Evolutionary conservation across 2,113 vertebrate genomes (phyloP).

Genomic region (Bathybates hornii): DNA sequence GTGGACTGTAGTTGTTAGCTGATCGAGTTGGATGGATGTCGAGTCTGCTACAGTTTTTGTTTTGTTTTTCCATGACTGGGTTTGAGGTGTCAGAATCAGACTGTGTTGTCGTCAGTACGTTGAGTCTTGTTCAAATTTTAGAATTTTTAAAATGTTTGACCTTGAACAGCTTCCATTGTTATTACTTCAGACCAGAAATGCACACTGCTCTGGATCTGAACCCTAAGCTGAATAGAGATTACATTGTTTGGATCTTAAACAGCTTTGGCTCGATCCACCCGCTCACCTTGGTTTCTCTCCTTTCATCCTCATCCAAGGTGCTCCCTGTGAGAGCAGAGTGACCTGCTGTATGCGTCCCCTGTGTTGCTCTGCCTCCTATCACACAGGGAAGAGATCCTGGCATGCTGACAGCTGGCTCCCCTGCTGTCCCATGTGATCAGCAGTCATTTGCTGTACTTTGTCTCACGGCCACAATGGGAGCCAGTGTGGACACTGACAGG

Average conservation of each 20-base stretch:
- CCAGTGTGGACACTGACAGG: slow-evolving; percentile 36
- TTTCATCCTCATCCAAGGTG: slow-evolving; percentile 11
- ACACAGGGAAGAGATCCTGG: slow-evolving; percentile 29
- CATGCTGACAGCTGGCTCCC: slow-evolving; percentile 50
- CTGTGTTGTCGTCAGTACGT: background rate
- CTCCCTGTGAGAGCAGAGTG: background rate
- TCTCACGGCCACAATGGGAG: slow-evolving; percentile 29
- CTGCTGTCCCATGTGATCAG: slow-evolving; percentile 46
- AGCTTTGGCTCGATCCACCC: background rate
- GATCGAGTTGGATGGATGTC: background rate
- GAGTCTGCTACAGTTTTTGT: background rate
- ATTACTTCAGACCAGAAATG: background rate
- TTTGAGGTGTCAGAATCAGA: background rate
- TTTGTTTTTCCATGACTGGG: background rate
- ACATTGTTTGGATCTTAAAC: background rate
- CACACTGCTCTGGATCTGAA: background rate
- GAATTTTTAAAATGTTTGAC: background rate
- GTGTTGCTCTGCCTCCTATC: slow-evolving; percentile 34
- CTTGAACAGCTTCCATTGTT: background rate
- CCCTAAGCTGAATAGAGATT: background rate
- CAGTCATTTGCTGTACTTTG: slow-evolving; percentile 57
- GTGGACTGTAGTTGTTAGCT: background rate
- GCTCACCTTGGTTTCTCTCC: slow-evolving; percentile 21
- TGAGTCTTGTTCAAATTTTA: background rate
- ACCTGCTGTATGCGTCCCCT: slow-evolving; percentile 12